Conservation (phyloP, 2,113 vertebrate genomes). For the Hydropotes inermis region DNA sequence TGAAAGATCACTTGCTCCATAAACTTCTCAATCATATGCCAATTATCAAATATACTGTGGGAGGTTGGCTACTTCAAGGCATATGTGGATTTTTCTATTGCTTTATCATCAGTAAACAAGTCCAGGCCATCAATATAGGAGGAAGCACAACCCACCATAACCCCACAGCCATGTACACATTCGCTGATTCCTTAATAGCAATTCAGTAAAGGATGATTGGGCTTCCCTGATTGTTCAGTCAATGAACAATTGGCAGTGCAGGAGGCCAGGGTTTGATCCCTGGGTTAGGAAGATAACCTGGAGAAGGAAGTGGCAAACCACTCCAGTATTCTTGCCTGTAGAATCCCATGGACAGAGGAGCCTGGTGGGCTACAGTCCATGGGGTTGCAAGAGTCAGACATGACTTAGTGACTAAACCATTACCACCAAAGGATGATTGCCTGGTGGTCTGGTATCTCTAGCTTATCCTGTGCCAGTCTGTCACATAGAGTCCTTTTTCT, state of each 20-base stretch:
- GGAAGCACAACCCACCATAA: background rate
- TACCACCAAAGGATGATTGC: background rate
- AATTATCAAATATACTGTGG: background rate
- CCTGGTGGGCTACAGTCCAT: background rate
- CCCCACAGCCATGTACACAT: background rate
- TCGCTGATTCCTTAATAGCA: background rate
- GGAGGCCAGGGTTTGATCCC: background rate
- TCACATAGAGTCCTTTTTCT: background rate
- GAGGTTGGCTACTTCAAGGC: background rate
- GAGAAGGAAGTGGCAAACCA: background rate
- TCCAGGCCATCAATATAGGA: background rate
- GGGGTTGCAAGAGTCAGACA: background rate
- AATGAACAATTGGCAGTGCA: background rate
- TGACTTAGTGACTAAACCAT: background rate
- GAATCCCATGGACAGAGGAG: background rate
- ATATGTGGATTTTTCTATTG: background rate
- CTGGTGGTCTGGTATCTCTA: background rate
- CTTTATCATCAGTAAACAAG: background rate
- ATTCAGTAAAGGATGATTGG: background rate
- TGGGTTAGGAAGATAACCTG: background rate
- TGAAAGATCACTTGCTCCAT: background rate
- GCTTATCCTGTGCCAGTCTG: background rate
- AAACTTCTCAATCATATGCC: background rate
- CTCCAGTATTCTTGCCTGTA: background rate
- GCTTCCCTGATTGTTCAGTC: background rate